Conservation (phyloP, 2,888 invertebrate species). For the Cantharis nigra region DNA sequence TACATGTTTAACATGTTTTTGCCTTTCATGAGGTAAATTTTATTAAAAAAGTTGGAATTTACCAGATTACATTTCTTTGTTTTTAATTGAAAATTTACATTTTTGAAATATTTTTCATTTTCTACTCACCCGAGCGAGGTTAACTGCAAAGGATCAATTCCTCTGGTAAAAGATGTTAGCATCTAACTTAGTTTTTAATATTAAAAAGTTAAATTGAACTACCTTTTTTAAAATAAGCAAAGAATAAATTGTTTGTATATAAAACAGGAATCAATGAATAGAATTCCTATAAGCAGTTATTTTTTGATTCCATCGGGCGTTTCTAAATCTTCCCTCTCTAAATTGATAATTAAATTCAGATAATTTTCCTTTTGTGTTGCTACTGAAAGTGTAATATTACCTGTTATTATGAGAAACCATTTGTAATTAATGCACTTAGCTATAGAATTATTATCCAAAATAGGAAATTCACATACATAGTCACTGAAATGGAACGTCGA, state of each 20-base stretch:
- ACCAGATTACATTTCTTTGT: not conserved
- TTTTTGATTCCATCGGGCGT: too few species aligned
- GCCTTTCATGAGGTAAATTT: not conserved
- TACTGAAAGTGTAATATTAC: not conserved
- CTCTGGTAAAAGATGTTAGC: not conserved
- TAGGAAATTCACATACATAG: not conserved
- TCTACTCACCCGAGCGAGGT: too few species aligned
- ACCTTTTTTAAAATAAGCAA: too few species aligned
- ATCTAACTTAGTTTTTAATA: too few species aligned
- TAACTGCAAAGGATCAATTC: not conserved
- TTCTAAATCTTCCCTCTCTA: not conserved
- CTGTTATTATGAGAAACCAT: not conserved
- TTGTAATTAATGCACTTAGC: not conserved
- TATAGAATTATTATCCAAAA: not conserved
- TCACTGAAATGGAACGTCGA: not conserved
- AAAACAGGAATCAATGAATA: too few species aligned
- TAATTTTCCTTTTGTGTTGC: not conserved
- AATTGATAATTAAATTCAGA: not conserved
- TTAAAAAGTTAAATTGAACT: too few species aligned
- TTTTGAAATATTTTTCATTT: not conserved
- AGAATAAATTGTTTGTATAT: too few species aligned
- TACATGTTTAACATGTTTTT: not conserved
- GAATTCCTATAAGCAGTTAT: too few species aligned
- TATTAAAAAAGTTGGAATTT: not conserved
- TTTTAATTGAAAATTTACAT: not conserved